These are phyloP conservation scores for Propithecus deckenii DNA, from an alignment of 2,797 vertebrate genomes.

Conservation along the genomic window DNA sequence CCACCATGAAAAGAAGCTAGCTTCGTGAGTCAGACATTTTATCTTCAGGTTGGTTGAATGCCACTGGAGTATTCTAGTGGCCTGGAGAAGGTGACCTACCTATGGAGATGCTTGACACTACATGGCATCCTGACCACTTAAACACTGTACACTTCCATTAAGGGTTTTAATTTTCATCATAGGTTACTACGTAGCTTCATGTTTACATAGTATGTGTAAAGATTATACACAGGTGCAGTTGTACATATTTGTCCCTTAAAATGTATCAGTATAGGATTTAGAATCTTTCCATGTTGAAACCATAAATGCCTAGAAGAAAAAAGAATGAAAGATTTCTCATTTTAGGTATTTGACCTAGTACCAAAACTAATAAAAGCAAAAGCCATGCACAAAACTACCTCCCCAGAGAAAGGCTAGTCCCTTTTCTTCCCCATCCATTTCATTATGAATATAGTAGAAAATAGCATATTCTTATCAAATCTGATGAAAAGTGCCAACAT, in stretches of 20 bases:
- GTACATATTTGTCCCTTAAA: neutral
- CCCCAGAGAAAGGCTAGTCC: constrained; percentile 91
- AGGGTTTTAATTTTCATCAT: neutral
- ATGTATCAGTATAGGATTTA: neutral
- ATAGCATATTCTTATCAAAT: constrained; percentile 87
- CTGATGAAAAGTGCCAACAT: constrained; percentile 87
- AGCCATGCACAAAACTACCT: constrained; percentile 91
- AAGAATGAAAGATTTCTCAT: constrained; percentile 54
- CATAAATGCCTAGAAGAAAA: neutral
- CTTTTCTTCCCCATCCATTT: constrained; percentile 72
- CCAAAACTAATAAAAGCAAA: constrained; percentile 67
- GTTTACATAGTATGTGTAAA: neutral
- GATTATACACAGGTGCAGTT: neutral
- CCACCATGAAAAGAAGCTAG: neutral
- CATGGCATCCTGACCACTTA: neutral
- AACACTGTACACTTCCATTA: neutral
- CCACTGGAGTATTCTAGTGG: neutral
- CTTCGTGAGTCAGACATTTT: neutral
- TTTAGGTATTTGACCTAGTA: constrained; percentile 55
- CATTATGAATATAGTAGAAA: constrained; percentile 93
- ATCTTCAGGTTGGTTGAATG: neutral
- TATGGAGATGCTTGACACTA: neutral
- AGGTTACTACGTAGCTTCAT: neutral
- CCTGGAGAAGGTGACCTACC: neutral
- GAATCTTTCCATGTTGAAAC: neutral